A percentile compares a stretch with the other conserved stretches of the same genome.
These are phyloP conservation scores for Gasteruption jaculator DNA, from an alignment of 2,888 invertebrate genomes.

Conservation along the genomic window DNA sequence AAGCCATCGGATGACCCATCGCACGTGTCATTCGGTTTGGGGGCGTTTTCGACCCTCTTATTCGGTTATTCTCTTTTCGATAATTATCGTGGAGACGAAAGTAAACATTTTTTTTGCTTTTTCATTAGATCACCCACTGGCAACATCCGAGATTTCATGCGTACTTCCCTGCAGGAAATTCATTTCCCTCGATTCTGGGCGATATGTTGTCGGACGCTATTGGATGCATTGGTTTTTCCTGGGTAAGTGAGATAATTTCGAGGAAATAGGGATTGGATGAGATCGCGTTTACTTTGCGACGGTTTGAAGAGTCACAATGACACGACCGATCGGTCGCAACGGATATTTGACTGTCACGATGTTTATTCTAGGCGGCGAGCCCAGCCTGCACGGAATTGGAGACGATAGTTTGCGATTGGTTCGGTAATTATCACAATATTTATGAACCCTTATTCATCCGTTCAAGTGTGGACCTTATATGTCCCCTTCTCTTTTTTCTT, in stretches of 20 bases:
- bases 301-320: conserved; percentile 3
- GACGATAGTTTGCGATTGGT: conserved; percentile 93
- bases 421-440: conserved; percentile 60
- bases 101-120: too few species aligned
- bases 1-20: too few species aligned
- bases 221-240: conserved; percentile 97
- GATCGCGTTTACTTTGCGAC: conserved; percentile 5
- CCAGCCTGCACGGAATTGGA: conserved; percentile 96
- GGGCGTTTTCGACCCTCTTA: too few species aligned
- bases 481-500: conserved; percentile 6
- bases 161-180: conserved; percentile 97
- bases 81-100: too few species aligned
- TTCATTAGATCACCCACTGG: conserved; percentile 84
- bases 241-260: conserved; percentile 61
- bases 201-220: conserved; percentile 97
- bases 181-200: conserved; percentile 93
- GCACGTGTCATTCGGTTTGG: too few species aligned
- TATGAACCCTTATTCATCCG: neutral
- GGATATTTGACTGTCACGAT: conserved; percentile 22
- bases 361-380: conserved; percentile 79
- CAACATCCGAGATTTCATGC: conserved; percentile 99
- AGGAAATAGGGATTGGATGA: conserved; percentile 2
- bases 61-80: too few species aligned
- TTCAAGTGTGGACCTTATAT: conserved; percentile 5
- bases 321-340: conserved; percentile 21